These are phyloP conservation scores for Polypterus bichir DNA, from an alignment of 2,113 vertebrate genomes.

Conservation along the genomic window DNA sequence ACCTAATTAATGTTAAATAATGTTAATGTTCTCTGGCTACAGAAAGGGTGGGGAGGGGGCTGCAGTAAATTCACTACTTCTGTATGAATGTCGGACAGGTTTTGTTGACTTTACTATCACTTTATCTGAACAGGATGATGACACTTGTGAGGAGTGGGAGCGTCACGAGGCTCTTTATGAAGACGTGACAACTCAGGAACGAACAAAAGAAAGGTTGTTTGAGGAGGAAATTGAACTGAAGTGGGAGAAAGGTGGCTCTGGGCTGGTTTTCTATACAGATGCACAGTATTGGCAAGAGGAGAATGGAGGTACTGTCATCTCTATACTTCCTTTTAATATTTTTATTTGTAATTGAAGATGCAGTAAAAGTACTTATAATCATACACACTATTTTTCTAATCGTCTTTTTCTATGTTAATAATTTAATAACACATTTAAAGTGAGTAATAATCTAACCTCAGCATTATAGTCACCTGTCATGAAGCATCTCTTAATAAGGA, in stretches of 20 bases:
- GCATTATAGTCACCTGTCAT: too few species aligned
- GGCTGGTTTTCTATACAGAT: slow-evolving; percentile 91
- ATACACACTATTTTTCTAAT: too few species aligned
- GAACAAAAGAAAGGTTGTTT: slow-evolving; percentile 68
- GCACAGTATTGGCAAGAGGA: slow-evolving; percentile 89
- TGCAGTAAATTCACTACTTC: fast-evolving
- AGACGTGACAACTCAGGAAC: slow-evolving; percentile 81
- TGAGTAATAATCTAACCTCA: too few species aligned
- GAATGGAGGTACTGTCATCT: slow-evolving; percentile 61
- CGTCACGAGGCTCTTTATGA: slow-evolving; percentile 83
- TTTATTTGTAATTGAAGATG: too few species aligned
- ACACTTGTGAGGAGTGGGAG: slow-evolving; percentile 90
- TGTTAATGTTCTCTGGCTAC: not conserved
- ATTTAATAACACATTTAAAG: too few species aligned
- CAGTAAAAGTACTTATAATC: too few species aligned
- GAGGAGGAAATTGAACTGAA: slow-evolving; percentile 93
- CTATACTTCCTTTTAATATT: not conserved
- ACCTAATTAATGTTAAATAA: too few species aligned
- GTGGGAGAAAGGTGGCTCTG: slow-evolving; percentile 94
- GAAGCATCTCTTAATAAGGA: too few species aligned
- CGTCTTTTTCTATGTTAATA: too few species aligned
- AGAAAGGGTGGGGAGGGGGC: not conserved
- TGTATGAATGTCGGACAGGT: too few species aligned
- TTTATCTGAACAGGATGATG: slow-evolving; percentile 52
- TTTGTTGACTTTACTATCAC: too few species aligned